Base-by-base conservation (phyloP, 1,140 invertebrate genomes). In the Drosophila triauraria region DNA sequence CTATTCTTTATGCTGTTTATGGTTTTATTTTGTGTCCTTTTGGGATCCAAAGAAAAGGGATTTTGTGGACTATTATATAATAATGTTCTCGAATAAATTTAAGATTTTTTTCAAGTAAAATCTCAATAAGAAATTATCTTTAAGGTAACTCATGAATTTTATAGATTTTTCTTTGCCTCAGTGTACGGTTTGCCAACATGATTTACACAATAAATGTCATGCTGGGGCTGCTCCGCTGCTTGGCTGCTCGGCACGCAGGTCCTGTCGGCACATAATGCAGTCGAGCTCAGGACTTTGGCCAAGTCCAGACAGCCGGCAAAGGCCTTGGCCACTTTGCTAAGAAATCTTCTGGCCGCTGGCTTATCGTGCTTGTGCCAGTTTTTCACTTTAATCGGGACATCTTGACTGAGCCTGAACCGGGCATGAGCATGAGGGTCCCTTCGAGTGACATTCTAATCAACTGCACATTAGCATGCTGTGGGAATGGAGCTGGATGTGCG, bases 361-460 rank as follows among this genome's bases (percentile, higher is more conserved):
- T 70, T 85, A 83, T 88, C 84, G 80, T 62, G 70, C 59, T 76
- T 80, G 80, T 70, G 63, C 59, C 80, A 72, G 51, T 75, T 61
- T 64, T 56, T 53, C 46, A 48, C 48, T 47, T 38, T 70, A 75
- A 74, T 80, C 70, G 43, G 54, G 43, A 57, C 68, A 65, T 59
- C 71, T 59, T 47, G 70, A 43, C 40, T 27, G 3, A 38, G 53
- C 25, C n/a, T 42, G 46, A 12, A 4, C 48, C 17, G 48, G 27
- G 48, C 48, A 10, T 2, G 42, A 54, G 71, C 44, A 50, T 85
- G 48, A 47, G 67, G 62, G 63, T 38, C 20, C 46, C 71, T 78
- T 77, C 57, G 74, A 88, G 85, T 88, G 84, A 88, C 84, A 88
- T 90, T 88, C 81, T 90, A 88, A 88, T 88, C 84, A 88, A 85